These are phyloP conservation scores for Anabas testudineus DNA, from an alignment of 2,797 vertebrate genomes.

Conservation along the genomic window DNA sequence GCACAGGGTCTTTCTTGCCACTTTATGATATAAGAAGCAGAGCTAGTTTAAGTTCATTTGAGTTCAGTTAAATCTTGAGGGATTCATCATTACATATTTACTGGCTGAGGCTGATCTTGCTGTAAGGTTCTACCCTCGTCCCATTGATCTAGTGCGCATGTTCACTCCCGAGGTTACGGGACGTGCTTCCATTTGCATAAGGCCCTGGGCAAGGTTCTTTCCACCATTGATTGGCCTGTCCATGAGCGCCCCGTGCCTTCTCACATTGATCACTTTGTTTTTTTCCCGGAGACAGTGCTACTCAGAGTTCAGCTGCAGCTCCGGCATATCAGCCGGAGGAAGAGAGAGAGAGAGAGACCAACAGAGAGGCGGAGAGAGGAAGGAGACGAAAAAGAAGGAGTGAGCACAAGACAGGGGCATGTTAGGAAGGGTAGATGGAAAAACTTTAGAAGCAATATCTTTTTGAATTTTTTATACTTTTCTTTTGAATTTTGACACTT, in stretches of 20 bases:
- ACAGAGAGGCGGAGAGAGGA: conserved; percentile 16
- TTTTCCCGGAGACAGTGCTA: conserved; percentile 96
- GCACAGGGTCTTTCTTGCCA: conserved; percentile 55
- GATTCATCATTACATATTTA: conserved; percentile 99
- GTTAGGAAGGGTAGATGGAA: conserved; percentile 78
- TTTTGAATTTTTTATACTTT: conserved; percentile 82
- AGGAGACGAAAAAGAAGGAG: conserved; percentile 29
- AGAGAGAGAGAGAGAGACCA: conserved; percentile 43
- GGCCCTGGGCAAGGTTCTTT: conserved; percentile 99
- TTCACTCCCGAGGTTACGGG: conserved; percentile 94
- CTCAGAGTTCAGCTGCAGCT: conserved; percentile 93
- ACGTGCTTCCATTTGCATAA: conserved; percentile 99
- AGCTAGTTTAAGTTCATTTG: conserved; percentile 85
- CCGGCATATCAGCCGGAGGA: conserved; percentile 80
- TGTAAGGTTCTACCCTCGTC: conserved; percentile 93
- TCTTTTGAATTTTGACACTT: conserved; percentile 45
- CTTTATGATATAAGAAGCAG: conserved; percentile 73
- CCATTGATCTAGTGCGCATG: conserved; percentile 99
- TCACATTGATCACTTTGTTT: conserved; percentile 97
- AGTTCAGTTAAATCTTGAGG: conserved; percentile 88
- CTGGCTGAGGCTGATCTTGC: conserved; percentile 93
- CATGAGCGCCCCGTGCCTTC: conserved; percentile 95
- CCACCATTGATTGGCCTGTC: conserved; percentile 99
- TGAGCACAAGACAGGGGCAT: conserved; percentile 36
- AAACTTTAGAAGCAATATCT: conserved; percentile 89